These are phyloP conservation scores for Clinocottus analis DNA, from an alignment of 2,113 vertebrate genomes.

Conservation along the genomic window DNA sequence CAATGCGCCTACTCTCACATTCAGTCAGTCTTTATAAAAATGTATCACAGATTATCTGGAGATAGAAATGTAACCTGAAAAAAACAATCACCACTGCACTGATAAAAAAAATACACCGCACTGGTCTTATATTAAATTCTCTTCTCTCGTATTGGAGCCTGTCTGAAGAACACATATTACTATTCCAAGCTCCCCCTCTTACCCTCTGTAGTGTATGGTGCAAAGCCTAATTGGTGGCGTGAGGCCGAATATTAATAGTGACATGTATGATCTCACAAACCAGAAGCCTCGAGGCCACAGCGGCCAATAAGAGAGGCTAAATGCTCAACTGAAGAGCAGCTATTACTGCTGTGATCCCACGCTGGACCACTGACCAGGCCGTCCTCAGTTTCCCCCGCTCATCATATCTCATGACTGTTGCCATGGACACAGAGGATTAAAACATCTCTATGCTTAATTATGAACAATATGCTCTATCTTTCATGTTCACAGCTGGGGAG, in stretches of 20 bases:
- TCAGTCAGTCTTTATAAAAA: constrained; percentile 15
- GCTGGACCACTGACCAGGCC: constrained; percentile 9
- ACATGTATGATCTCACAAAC: constrained; percentile 50
- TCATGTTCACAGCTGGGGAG: not conserved
- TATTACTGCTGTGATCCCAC: constrained; percentile 43
- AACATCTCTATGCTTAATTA: constrained; percentile 50
- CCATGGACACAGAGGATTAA: constrained; percentile 60
- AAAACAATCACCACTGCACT: constrained; percentile 13
- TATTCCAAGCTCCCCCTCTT: constrained; percentile 1
- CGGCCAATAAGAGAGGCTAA: constrained; percentile 47
- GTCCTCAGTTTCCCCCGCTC: constrained; percentile 13
- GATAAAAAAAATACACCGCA: not conserved
- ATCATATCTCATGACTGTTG: constrained; percentile 44
- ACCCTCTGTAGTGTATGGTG: not conserved
- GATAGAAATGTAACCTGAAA: constrained; percentile 11
- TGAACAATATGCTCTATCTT: constrained; percentile 8
- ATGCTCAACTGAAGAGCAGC: constrained; percentile 40
- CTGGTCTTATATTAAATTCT: constrained; percentile 34
- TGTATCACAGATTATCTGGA: constrained; percentile 5
- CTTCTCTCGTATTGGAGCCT: not conserved
- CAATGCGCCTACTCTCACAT: constrained; percentile 33
- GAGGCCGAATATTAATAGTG: constrained; percentile 58
- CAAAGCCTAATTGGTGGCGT: constrained; percentile 41
- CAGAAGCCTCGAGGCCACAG: constrained; percentile 25
- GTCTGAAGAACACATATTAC: constrained; percentile 1